phyloP scores from a whole-genome alignment of 2,797 vertebrate genomes.

The Mionectes olivaceus region DNA sequence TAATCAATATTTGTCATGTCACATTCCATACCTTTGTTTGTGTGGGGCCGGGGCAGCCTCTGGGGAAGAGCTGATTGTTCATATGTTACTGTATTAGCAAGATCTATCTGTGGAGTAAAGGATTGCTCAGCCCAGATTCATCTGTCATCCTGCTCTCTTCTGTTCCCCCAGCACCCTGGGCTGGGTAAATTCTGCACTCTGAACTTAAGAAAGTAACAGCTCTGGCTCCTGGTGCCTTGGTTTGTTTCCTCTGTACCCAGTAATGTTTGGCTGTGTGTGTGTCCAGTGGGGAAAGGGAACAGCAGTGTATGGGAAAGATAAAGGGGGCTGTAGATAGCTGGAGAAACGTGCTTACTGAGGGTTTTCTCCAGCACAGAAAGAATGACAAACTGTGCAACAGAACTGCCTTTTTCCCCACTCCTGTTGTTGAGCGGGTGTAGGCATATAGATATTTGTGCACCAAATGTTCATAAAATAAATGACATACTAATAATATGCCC shows the following conservation, averaged over 20 bases:
- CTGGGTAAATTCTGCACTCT: not conserved
- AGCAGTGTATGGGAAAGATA: not conserved
- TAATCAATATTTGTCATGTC: slow-evolving; percentile 32
- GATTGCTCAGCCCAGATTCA: not conserved
- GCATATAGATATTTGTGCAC: not conserved
- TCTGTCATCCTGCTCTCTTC: not conserved
- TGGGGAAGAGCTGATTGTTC: not conserved
- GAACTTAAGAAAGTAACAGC: not conserved
- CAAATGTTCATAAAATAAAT: not conserved
- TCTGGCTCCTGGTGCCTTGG: not conserved
- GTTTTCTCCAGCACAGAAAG: not conserved
- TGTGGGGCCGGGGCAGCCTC: not conserved
- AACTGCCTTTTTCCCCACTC: not conserved
- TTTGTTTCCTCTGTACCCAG: not conserved
- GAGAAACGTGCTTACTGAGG: not conserved
- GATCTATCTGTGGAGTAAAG: not conserved
- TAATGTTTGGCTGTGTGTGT: not conserved
- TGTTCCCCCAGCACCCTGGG: not conserved
- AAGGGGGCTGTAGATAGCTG: not conserved
- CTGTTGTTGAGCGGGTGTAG: not conserved
- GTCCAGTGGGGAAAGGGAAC: not conserved
- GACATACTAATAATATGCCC: not conserved
- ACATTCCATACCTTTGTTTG: not conserved
- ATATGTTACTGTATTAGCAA: not conserved
- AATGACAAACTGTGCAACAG: not conserved